Conservation (phyloP, 2,113 vertebrate genomes). For the Anarrhichthys ocellatus region DNA sequence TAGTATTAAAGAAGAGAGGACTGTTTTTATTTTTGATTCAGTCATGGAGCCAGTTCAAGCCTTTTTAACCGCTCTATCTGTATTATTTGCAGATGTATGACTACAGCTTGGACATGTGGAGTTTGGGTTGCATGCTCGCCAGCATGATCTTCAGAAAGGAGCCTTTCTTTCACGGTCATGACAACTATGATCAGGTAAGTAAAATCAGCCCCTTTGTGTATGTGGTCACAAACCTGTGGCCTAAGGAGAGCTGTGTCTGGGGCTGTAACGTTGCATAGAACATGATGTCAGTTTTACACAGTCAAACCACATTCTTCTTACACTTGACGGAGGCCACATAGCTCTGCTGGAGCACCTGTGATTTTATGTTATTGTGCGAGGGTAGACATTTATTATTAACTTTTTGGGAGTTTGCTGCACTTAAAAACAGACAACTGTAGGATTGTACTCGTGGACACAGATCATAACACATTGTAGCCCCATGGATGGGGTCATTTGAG, state of each 20-base stretch:
- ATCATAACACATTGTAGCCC: neutral
- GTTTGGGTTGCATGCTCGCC: conserved; percentile 89
- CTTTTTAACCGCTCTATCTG: neutral
- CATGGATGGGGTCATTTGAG: neutral
- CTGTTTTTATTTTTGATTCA: neutral
- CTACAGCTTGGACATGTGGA: conserved; percentile 93
- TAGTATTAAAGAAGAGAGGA: neutral
- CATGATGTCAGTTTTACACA: neutral
- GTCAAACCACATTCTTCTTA: conserved; percentile 9
- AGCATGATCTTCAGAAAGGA: conserved; percentile 93
- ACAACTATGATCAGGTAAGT: conserved; percentile 89
- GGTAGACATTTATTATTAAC: neutral
- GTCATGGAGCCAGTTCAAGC: neutral
- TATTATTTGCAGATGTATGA: conserved; percentile 86
- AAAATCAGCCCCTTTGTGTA: neutral
- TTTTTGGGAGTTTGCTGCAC: neutral
- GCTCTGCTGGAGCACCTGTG: neutral
- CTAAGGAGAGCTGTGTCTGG: neutral
- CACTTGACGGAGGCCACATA: neutral
- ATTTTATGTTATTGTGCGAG: neutral
- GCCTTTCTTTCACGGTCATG: conserved; percentile 90
- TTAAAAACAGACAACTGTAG: neutral
- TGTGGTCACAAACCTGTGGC: neutral
- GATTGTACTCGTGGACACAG: neutral
- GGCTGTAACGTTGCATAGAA: neutral